Conservation (phyloP, 2,888 invertebrate species). For the Drosophila koepferae region DNA sequence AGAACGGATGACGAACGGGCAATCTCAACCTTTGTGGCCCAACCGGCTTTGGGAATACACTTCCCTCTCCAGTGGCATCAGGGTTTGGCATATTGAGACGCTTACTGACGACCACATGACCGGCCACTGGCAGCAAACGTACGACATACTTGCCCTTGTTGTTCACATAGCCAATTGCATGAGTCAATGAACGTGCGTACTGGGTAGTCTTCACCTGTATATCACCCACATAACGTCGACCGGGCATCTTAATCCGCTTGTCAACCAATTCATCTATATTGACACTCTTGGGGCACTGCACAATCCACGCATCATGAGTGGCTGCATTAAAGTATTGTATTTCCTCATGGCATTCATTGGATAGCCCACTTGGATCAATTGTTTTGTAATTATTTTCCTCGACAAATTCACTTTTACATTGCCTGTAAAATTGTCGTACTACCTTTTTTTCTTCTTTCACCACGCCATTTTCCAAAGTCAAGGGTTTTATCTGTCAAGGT, state of each 20-base stretch:
- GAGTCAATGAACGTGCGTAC: conserved; percentile 13
- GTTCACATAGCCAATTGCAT: conserved; percentile 55
- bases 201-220: conserved; percentile 47
- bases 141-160: conserved; percentile 47
- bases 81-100: conserved; percentile 40
- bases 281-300: conserved; percentile 60
- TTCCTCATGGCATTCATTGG: conserved; percentile 18
- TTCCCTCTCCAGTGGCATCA: neutral
- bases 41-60: conserved; percentile 12
- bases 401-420: conserved; percentile 38
- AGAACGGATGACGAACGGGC: conserved; percentile 48
- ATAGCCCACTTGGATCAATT: neutral
- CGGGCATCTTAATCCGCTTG: conserved; percentile 62
- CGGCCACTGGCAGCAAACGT: conserved; percentile 33
- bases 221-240: conserved; percentile 51
- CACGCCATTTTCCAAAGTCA: neutral
- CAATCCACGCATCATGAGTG: conserved; percentile 59
- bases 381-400: conserved; percentile 38
- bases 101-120: conserved; percentile 48
- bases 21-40: conserved; percentile 31
- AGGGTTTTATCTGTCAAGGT: neutral
- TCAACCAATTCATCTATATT: conserved; percentile 17
- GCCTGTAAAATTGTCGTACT: conserved; percentile 6
- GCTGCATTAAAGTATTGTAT: conserved; percentile 45
- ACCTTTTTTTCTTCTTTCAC: neutral